Conservation (phyloP, 2,888 invertebrate genomes). For the Phorcus lineatus region DNA sequence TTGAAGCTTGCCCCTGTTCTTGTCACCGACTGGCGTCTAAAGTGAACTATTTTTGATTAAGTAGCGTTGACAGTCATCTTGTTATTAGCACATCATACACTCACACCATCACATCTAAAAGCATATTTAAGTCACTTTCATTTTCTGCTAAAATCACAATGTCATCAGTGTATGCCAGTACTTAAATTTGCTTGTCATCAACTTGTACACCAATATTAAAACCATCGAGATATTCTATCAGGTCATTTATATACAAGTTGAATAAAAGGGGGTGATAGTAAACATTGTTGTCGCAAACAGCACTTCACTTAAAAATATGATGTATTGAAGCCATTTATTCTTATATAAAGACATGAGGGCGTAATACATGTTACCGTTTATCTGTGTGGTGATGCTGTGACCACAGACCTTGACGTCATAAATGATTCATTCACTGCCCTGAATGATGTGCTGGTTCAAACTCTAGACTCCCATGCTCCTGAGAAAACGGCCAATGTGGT, state of each 20-base stretch:
- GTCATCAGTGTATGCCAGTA: background rate
- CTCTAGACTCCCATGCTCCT: no score
- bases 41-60: background rate
- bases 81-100: background rate
- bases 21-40: background rate
- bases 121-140: background rate
- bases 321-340: background rate
- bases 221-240: background rate
- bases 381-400: no score
- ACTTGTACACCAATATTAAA: background rate
- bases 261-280: constrained; percentile 12
- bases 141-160: no score
- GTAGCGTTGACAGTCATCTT: background rate
- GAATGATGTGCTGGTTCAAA: no score
- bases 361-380: background rate
- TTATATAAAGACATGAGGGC: background rate
- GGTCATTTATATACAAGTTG: constrained; percentile 5
- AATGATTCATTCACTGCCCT: no score
- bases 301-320: background rate
- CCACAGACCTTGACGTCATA: no score
- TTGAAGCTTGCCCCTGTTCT: background rate
- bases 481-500: no score
- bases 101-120: background rate
- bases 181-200: background rate
- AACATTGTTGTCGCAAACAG: background rate